Percentiles rank a stretch among this genome's conserved stretches.
These are phyloP conservation scores for Hystrix cristata DNA, from an alignment of 2,113 vertebrate species.

Conservation along the genomic window DNA sequence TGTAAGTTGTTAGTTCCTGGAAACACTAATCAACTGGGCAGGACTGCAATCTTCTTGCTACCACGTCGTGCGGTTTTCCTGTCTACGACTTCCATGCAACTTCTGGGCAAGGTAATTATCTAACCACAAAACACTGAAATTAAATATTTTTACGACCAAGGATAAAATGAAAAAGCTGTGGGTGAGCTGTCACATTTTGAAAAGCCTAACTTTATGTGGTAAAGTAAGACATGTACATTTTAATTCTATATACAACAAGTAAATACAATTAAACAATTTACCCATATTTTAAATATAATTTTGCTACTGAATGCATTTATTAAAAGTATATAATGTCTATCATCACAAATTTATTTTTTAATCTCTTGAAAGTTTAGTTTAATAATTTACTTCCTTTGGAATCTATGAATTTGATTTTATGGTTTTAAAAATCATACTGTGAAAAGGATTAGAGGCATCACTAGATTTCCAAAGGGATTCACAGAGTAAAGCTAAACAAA, in stretches of 20 bases:
- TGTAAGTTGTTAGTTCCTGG: background rate
- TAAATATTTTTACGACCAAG: conserved; percentile 9
- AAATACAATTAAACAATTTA: conserved; percentile 38
- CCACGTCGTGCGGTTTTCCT: background rate
- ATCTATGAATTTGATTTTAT: background rate
- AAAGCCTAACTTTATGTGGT: background rate
- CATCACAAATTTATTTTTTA: conserved; percentile 52
- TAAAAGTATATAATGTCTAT: conserved; percentile 26
- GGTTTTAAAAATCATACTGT: background rate
- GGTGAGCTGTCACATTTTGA: background rate
- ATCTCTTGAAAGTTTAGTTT: conserved; percentile 12
- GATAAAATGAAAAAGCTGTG: conserved; percentile 18
- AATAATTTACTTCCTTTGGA: conserved; percentile 21
- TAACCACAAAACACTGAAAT: background rate
- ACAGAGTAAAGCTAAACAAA: background rate
- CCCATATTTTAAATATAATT: conserved; percentile 29
- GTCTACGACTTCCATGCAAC: background rate
- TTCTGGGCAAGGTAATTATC: conserved; percentile 33
- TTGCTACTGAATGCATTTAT: background rate
- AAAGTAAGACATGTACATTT: background rate
- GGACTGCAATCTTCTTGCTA: background rate
- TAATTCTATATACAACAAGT: conserved; percentile 13
- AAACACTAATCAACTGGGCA: background rate
- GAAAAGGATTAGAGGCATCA: background rate
- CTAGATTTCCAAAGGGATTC: background rate